phyloP scores from a whole-genome alignment of 2,797 vertebrate genomes.

The Chelmon rostratus region DNA sequence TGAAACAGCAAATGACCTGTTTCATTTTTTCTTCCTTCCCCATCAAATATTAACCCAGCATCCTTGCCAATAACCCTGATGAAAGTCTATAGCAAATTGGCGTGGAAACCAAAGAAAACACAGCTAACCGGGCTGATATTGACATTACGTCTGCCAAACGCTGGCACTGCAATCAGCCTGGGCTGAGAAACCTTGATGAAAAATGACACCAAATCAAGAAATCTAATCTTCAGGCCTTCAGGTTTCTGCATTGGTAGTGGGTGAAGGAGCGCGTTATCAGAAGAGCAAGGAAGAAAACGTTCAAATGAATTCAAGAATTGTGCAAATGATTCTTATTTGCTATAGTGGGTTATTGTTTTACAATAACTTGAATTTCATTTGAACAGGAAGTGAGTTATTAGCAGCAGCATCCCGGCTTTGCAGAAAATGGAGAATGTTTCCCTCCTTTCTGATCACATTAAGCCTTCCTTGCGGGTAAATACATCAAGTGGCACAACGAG shows the following conservation, averaged over 20 bases:
- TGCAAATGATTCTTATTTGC: conserved; percentile 52
- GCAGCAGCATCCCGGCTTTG: conserved; percentile 12
- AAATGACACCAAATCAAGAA: conserved; percentile 75
- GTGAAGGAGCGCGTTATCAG: conserved; percentile 38
- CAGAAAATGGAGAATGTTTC: conserved; percentile 33
- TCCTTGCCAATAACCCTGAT: conserved; percentile 71
- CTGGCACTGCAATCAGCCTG: conserved; percentile 50
- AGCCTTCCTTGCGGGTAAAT: conserved; percentile 47
- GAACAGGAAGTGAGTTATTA: conserved; percentile 38
- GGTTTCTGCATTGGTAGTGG: conserved; percentile 15
- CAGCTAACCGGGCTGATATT: conserved; percentile 69
- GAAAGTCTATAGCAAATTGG: conserved; percentile 68
- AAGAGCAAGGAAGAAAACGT: conserved; percentile 33
- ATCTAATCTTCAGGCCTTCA: conserved; percentile 62
- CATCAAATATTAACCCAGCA: conserved; percentile 70
- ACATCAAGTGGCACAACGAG: conserved; percentile 26
- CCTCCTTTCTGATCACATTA: conserved; percentile 18
- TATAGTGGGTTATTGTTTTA: conserved; percentile 44
- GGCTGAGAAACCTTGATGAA: conserved; percentile 64
- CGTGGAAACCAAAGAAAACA: conserved; percentile 65
- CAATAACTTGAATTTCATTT: conserved; percentile 46
- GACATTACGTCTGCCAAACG: conserved; percentile 62
- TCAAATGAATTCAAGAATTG: conserved; percentile 47
- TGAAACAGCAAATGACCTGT: conserved; percentile 50
- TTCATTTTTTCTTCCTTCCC: conserved; percentile 34